A percentile compares a stretch with the other conserved stretches of the same genome.
Evolutionary conservation across 2,113 vertebrate species (phyloP).

Genomic region (Stigmatopora nigra): DNA sequence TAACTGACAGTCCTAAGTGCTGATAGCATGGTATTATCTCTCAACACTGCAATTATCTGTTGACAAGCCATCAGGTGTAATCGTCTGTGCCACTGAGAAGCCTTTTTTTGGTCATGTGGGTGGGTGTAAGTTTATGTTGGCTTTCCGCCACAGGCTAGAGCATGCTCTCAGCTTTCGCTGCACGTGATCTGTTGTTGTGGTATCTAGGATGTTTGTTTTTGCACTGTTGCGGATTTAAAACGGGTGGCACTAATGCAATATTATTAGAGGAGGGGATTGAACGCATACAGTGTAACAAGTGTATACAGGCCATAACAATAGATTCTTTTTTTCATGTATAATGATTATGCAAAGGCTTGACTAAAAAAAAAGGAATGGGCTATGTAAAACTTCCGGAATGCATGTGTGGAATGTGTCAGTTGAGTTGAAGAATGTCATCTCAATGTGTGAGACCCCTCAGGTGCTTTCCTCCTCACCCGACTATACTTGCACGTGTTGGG

Average conservation of each 20-base stretch:
- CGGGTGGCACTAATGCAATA: background rate
- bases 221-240: background rate
- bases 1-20: constrained; percentile 10
- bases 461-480: background rate
- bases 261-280: background rate
- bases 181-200: background rate
- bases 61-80: constrained; percentile 12
- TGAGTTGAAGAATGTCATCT: constrained; percentile 19
- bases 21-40: constrained; percentile 25
- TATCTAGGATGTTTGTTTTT: constrained; percentile 4
- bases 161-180: constrained; percentile 2
- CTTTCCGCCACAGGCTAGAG: background rate
- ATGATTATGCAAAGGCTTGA: background rate
- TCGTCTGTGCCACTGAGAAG: constrained; percentile 6
- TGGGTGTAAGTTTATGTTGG: background rate
- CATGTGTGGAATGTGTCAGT: constrained; percentile 26
- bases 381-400: constrained; percentile 26
- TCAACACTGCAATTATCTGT: constrained; percentile 12
- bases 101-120: background rate
- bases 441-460: background rate
- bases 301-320: background rate
- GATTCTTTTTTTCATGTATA: background rate
- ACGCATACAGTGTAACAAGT: background rate
- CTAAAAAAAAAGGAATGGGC: constrained; percentile 9
- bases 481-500: background rate